Evolutionary conservation across 2,113 vertebrate species (phyloP).

Genomic region (Brienomyrus brachyistius): DNA sequence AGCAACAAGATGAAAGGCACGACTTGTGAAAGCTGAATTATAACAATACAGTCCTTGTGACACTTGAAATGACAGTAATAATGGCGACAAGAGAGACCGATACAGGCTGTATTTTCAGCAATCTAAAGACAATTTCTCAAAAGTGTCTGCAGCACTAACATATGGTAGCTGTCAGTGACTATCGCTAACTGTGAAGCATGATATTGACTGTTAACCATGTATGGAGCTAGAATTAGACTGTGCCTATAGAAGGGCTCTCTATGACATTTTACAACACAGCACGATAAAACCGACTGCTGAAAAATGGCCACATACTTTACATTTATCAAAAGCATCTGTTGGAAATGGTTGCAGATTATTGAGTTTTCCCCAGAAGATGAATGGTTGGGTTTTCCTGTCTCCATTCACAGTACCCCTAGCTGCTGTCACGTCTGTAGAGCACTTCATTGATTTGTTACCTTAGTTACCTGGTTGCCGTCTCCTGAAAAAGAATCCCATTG

Average conservation of each 20-base stretch:
- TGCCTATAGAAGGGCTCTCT: background rate
- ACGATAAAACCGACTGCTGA: background rate
- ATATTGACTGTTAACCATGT: constrained; percentile 7
- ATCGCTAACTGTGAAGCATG: background rate
- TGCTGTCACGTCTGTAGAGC: background rate
- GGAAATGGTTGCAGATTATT: background rate
- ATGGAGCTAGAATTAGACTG: background rate
- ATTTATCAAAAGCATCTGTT: background rate
- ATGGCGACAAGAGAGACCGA: background rate
- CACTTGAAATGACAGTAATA: background rate
- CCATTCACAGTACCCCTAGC: background rate
- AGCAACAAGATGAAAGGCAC: background rate
- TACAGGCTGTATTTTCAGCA: background rate
- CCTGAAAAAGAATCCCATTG: background rate
- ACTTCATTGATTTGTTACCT: background rate
- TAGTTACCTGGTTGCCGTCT: background rate
- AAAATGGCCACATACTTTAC: background rate
- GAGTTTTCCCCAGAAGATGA: background rate
- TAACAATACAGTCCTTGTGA: background rate
- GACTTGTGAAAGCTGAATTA: background rate
- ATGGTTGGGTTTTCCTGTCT: background rate
- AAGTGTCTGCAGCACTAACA: background rate
- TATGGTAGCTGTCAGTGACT: background rate
- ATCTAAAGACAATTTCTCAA: background rate
- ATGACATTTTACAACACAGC: background rate